Evolutionary conservation across 2,113 vertebrate species (phyloP).

Genomic region (Himantopus leucocephalus): DNA sequence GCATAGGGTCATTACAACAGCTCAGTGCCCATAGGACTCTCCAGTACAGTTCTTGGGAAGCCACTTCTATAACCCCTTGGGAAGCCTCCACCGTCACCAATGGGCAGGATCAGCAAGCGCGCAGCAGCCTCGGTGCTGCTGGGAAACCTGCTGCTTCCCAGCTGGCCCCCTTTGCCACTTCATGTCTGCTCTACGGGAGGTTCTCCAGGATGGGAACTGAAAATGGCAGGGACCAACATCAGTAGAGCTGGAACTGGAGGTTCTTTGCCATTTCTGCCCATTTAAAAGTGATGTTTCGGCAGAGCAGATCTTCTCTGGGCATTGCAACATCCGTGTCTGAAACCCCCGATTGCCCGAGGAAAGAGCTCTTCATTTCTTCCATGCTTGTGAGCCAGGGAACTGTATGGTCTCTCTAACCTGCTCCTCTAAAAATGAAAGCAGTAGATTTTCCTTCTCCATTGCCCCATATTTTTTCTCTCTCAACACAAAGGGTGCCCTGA

Average conservation of each 20-base stretch:
- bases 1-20: neutral
- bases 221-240: neutral
- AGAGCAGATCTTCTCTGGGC: neutral
- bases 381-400: neutral
- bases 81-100: neutral
- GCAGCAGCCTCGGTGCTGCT: neutral
- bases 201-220: neutral
- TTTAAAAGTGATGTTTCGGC: neutral
- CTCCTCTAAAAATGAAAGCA: neutral
- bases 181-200: fast-evolving
- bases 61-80: neutral
- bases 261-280: neutral
- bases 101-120: fast-evolving
- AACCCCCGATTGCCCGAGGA: fast-evolving
- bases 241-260: neutral
- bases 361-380: no score
- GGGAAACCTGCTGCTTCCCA: neutral
- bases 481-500: neutral
- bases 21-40: neutral
- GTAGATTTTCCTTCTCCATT: neutral
- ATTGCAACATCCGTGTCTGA: neutral
- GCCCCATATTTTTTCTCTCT: neutral
- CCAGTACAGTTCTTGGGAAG: neutral
- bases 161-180: neutral
- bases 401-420: neutral